These are phyloP conservation scores for Phthorimaea operculella DNA, from an alignment of 1,140 invertebrate species.

Conservation along the genomic window DNA sequence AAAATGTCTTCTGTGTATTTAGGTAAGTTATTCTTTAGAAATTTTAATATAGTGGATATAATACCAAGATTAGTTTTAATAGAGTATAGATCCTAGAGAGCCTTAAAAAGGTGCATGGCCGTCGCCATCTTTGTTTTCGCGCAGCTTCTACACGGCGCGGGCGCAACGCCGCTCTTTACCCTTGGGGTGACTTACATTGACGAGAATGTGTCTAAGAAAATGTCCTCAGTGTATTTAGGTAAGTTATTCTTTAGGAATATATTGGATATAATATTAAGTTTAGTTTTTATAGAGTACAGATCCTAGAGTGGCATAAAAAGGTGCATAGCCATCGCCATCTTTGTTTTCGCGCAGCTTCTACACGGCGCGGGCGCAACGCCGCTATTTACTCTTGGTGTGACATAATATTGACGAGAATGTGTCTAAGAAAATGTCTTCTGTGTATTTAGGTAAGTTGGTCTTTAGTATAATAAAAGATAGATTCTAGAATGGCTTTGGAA, in stretches of 20 bases:
- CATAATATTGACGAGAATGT: slow-evolving; percentile 84
- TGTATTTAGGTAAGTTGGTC: slow-evolving; percentile 81
- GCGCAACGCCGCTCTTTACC: slow-evolving; percentile 82
- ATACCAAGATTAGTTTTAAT: no score
- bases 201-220: slow-evolving; percentile 82
- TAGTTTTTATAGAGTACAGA: no score
- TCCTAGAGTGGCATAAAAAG: no score
- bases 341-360: slow-evolving; percentile 76
- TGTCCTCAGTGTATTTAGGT: slow-evolving; percentile 84
- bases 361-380: slow-evolving; percentile 83
- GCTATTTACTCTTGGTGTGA: slow-evolving; percentile 81
- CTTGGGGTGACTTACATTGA: slow-evolving; percentile 82
- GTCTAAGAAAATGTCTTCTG: slow-evolving; percentile 81
- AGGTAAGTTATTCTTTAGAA: no score
- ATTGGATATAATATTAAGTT: no score
- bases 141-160: slow-evolving; percentile 82
- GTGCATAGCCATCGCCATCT: slow-evolving; percentile 62
- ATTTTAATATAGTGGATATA: no score
- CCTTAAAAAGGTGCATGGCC: slow-evolving; percentile 11
- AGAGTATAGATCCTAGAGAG: no score
- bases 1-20: slow-evolving; percentile 84
- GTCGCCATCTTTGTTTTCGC: slow-evolving; percentile 72
- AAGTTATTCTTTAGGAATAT: no score
- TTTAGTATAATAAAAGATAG: no score
- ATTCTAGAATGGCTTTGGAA: no score